A percentile compares a stretch with the other conserved stretches of the same genome.
Conservation (phyloP, 2,797 vertebrate species). For the Arctocebus calabarensis region DNA sequence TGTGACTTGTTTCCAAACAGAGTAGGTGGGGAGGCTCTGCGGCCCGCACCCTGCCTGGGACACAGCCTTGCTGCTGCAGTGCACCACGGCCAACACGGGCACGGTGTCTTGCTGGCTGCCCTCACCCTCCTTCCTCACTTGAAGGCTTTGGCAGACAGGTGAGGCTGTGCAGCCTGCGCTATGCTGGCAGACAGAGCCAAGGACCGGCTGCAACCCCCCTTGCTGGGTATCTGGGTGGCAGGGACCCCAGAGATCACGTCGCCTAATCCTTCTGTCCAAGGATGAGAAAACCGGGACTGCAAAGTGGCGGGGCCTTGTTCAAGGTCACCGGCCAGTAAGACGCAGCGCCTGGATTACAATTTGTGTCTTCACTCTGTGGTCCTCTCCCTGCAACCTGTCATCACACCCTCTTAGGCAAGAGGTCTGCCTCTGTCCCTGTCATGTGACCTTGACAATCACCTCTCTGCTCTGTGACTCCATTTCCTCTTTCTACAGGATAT, state of each 20-base stretch:
- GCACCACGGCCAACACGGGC: not conserved
- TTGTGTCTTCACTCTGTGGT: not conserved
- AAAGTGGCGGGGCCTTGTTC: not conserved
- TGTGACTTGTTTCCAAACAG: constrained; percentile 33
- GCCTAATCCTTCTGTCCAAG: not conserved
- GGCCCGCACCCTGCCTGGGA: not conserved
- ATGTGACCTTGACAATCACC: not conserved
- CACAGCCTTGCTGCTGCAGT: constrained; percentile 9
- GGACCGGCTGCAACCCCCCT: not conserved
- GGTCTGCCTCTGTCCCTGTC: not conserved
- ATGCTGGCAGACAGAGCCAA: not conserved
- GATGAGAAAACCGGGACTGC: not conserved
- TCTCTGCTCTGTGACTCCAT: not conserved
- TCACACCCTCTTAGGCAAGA: not conserved
- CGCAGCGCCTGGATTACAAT: not conserved
- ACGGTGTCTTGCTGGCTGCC: accelerated
- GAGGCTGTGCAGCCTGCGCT: not conserved
- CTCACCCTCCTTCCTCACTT: not conserved
- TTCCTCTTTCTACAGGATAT: not conserved
- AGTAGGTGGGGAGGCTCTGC: not conserved
- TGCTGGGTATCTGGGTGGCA: accelerated
- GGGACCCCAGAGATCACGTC: not conserved
- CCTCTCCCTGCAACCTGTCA: not conserved
- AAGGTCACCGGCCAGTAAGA: not conserved
- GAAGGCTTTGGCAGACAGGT: not conserved